Evolutionary conservation across 2,888 invertebrate species (phyloP).

Genomic region (Zelleria hepariella): DNA sequence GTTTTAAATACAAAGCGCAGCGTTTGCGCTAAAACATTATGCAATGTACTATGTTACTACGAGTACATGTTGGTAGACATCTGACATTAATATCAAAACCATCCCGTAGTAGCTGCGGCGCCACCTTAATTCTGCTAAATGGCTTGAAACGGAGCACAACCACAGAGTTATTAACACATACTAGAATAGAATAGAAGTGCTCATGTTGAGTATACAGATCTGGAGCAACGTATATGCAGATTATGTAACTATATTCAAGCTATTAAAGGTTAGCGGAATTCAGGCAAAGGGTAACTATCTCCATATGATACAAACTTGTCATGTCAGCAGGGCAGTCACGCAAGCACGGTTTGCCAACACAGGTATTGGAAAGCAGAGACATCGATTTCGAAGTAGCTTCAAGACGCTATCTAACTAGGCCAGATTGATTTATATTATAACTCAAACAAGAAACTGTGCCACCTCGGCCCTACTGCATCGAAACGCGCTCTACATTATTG

Average conservation of each 20-base stretch:
- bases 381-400: slow-evolving; percentile 41
- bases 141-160: too few species aligned
- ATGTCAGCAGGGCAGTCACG: slow-evolving; percentile 11
- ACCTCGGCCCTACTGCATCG: slow-evolving; percentile 57
- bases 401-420: slow-evolving; percentile 59
- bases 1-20: slow-evolving; percentile 53
- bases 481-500: slow-evolving; percentile 32
- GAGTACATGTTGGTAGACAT: too few species aligned
- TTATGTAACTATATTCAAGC: not conserved
- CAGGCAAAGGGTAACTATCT: not conserved
- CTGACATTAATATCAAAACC: not conserved
- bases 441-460: slow-evolving; percentile 63
- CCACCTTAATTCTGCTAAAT: not conserved
- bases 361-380: slow-evolving; percentile 53
- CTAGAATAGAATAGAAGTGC: slow-evolving; percentile 9
- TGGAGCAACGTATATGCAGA: not conserved
- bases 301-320: not conserved
- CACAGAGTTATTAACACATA: too few species aligned
- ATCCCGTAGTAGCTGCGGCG: not conserved
- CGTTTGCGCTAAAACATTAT: slow-evolving; percentile 42
- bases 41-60: slow-evolving; percentile 36
- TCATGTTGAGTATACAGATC: not conserved
- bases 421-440: slow-evolving; percentile 66
- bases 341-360: slow-evolving; percentile 48
- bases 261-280: not conserved